phyloP scores from a whole-genome alignment of 1,140 invertebrate species.

The Oryctes rhinoceros region DNA sequence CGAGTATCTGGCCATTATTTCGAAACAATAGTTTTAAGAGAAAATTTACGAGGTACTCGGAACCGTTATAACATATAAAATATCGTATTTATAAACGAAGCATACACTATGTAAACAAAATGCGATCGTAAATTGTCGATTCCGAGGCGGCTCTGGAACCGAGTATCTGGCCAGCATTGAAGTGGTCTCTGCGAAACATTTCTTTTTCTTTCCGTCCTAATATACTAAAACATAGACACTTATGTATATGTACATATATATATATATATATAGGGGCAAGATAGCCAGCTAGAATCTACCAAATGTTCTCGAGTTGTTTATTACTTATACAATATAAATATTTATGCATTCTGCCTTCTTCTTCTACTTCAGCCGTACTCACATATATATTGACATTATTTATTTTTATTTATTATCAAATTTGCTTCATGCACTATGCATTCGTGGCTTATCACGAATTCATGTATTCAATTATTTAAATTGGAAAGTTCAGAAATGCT shows the following conservation, averaged over 20 bases:
- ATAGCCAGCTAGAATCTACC: conserved; percentile 43
- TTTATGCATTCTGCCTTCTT: conserved; percentile 56
- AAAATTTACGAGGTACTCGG: conserved; percentile 12
- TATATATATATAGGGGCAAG: not conserved
- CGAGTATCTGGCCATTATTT: conserved; percentile 3
- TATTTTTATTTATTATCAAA: conserved; percentile 62
- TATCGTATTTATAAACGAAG: conserved; percentile 49
- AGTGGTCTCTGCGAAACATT: not conserved
- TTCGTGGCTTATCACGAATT: conserved; percentile 60
- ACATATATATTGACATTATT: conserved; percentile 56
- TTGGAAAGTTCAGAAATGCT: conserved; percentile 49
- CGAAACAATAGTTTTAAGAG: conserved; percentile 18
- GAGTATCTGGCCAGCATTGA: not conserved
- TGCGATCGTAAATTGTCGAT: conserved; percentile 51
- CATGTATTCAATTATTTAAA: conserved; percentile 62
- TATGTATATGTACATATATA: not conserved
- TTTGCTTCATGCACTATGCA: conserved; percentile 61
- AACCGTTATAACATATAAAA: not conserved
- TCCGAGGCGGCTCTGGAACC: conserved; percentile 30
- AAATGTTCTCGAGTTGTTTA: conserved; percentile 51
- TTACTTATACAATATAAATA: conserved; percentile 58
- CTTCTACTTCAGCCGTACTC: not conserved
- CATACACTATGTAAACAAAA: conserved; percentile 52
- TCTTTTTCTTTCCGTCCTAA: not conserved
- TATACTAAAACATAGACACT: not conserved